These are phyloP conservation scores for Crocallis elinguaria DNA, from an alignment of 2,888 invertebrate species.

Conservation along the genomic window DNA sequence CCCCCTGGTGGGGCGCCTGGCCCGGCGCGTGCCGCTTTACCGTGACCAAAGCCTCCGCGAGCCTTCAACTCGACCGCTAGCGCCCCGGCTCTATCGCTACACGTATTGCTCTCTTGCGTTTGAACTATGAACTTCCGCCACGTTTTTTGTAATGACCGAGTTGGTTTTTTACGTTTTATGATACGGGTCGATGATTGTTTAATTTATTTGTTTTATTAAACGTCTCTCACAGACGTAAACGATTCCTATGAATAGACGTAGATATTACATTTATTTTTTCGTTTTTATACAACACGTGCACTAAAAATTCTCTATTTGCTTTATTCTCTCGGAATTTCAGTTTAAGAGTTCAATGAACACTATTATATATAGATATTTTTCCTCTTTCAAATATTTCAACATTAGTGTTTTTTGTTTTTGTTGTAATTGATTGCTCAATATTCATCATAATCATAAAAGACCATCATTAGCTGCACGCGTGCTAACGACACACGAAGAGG, in stretches of 20 bases:
- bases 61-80: slow-evolving; percentile 40
- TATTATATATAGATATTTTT: too few species aligned
- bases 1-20: slow-evolving; percentile 52
- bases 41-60: slow-evolving; percentile 53
- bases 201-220: background rate
- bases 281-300: too few species aligned
- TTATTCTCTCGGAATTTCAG: too few species aligned
- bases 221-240: too few species aligned
- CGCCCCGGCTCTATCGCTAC: slow-evolving; percentile 31
- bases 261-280: too few species aligned
- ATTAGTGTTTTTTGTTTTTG: too few species aligned
- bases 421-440: background rate
- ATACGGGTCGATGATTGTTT: slow-evolving; percentile 1
- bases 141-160: slow-evolving; percentile 24
- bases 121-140: slow-evolving; percentile 26
- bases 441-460: slow-evolving; percentile 14
- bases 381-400: too few species aligned
- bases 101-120: slow-evolving; percentile 26
- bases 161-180: slow-evolving; percentile 27
- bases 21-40: slow-evolving; percentile 44
- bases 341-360: too few species aligned
- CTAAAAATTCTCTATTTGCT: too few species aligned
- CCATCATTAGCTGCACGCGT: slow-evolving; percentile 23
- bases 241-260: too few species aligned
- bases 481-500: slow-evolving; percentile 29